Evolutionary conservation across 1,140 invertebrate genomes (phyloP).

Genomic region (Solenopsis invicta): DNA sequence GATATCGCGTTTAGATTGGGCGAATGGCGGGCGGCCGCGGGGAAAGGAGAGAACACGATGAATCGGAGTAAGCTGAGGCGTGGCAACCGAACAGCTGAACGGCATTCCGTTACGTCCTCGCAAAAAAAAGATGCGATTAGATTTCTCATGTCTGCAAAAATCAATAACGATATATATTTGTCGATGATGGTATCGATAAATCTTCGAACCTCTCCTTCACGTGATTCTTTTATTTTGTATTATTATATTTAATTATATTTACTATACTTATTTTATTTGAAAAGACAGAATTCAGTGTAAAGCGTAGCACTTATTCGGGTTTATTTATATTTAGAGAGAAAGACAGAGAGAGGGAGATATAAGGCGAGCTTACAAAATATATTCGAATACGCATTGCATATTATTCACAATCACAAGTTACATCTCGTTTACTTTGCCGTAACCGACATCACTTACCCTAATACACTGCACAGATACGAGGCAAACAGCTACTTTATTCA

Average conservation of each 20-base stretch:
- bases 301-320: neutral
- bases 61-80: slow-evolving; percentile 75
- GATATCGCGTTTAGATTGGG: slow-evolving; percentile 50
- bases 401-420: slow-evolving; percentile 82
- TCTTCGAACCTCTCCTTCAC: neutral
- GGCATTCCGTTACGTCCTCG: neutral
- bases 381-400: slow-evolving; percentile 79
- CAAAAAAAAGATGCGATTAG: neutral
- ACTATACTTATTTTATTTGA: slow-evolving; percentile 3
- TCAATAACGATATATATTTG: neutral
- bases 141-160: neutral
- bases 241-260: slow-evolving; percentile 21
- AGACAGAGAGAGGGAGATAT: slow-evolving; percentile 31
- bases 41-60: neutral
- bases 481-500: slow-evolving; percentile 84
- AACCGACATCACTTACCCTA: slow-evolving; percentile 62
- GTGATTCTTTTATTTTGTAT: slow-evolving; percentile 6
- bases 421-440: slow-evolving; percentile 70
- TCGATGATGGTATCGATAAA: slow-evolving; percentile 7
- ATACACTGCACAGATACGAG: slow-evolving; percentile 80
- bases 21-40: neutral
- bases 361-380: slow-evolving; percentile 82
- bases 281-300: neutral
- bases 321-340: slow-evolving; percentile 71
- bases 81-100: slow-evolving; percentile 71